These are phyloP conservation scores for Chrysodeixis includens DNA, from an alignment of 2,888 invertebrate species.

Conservation along the genomic window DNA sequence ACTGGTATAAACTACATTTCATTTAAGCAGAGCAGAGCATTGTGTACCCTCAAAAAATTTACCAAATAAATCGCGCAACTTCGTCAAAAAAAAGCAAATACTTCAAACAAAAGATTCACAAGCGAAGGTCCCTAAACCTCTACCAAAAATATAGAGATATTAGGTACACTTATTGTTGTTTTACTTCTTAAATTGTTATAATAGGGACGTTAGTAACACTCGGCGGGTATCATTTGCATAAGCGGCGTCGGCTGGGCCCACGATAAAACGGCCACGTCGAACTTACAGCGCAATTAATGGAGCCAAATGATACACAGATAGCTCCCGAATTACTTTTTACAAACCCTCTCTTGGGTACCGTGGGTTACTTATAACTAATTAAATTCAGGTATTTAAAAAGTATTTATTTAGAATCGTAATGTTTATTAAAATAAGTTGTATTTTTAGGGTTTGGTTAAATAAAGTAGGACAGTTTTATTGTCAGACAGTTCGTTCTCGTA, in stretches of 20 bases:
- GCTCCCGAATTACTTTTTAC: conserved; percentile 72
- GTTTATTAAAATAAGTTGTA: no score
- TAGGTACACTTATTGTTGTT: conserved; percentile 82
- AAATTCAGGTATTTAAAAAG: neutral
- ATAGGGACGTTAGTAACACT: conserved; percentile 83
- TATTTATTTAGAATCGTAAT: neutral
- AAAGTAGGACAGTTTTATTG: no score
- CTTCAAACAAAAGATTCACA: conserved; percentile 19
- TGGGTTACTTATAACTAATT: conserved; percentile 16
- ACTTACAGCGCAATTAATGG: conserved; percentile 87
- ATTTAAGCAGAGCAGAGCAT: no score
- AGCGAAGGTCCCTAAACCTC: conserved; percentile 43
- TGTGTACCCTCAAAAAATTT: no score
- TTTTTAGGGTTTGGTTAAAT: no score
- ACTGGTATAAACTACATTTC: no score
- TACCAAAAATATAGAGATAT: conserved; percentile 58
- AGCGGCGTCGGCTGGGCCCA: conserved; percentile 76
- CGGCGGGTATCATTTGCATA: conserved; percentile 86
- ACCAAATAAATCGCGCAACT: neutral
- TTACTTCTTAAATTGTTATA: conserved; percentile 88
- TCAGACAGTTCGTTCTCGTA: no score
- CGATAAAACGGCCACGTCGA: conserved; percentile 81
- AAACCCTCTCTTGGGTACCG: conserved; percentile 55
- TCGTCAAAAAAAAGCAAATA: neutral
- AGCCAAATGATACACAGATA: conserved; percentile 79